Percentiles rank a stretch among this genome's conserved stretches.
These are phyloP conservation scores for Strigamia crassipes DNA, from an alignment of 2,888 invertebrate genomes.

Conservation along the genomic window DNA sequence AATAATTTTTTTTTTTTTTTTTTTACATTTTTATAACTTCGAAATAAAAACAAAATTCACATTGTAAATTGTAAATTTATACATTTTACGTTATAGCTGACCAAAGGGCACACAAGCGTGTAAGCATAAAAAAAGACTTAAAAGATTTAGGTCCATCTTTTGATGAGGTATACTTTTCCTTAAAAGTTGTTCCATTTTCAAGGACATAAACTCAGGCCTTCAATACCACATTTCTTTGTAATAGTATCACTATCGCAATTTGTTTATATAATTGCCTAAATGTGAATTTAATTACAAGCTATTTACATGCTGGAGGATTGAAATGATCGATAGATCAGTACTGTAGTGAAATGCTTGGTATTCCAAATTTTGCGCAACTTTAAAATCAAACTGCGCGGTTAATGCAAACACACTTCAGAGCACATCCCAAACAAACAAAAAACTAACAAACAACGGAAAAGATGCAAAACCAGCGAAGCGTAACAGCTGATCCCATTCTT, in stretches of 20 bases:
- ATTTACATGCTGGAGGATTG: background rate
- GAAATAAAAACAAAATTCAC: too few species aligned
- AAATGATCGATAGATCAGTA: background rate
- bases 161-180: conserved; percentile 20
- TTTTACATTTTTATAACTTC: background rate
- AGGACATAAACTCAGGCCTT: conserved; percentile 29
- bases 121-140: background rate
- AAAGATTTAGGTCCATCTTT: conserved; percentile 25
- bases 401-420: conserved; percentile 1
- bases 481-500: conserved; percentile 22
- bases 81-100: background rate
- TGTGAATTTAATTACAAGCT: conserved; percentile 20
- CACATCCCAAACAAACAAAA: background rate
- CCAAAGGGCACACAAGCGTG: background rate
- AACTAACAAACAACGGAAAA: conserved; percentile 25
- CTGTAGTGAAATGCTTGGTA: background rate
- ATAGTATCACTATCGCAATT: conserved; percentile 1
- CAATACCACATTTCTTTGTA: conserved; percentile 19
- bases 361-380: background rate
- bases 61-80: too few species aligned
- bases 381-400: background rate
- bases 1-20: background rate
- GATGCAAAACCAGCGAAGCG: conserved; percentile 6
- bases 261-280: conserved; percentile 7
- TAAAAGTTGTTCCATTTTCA: conserved; percentile 32